phyloP scores from a whole-genome alignment of 2,113 vertebrate species.

The Stigmatopora argus region DNA sequence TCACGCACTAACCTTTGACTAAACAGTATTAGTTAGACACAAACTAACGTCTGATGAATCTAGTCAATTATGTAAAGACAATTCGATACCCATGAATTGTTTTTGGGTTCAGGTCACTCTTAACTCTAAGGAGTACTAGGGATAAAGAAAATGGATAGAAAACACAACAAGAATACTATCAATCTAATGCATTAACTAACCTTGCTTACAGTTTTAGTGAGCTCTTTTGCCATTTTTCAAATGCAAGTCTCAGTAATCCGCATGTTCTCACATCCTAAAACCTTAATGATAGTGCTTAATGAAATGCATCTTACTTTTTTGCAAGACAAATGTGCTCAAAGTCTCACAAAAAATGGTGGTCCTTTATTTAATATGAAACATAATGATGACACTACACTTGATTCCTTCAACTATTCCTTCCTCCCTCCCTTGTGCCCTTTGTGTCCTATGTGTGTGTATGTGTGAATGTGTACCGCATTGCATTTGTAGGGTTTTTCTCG shows the following conservation, averaged over 20 bases:
- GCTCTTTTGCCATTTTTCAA: neutral
- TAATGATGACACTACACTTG: neutral
- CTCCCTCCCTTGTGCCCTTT: no score
- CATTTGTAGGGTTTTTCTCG: no score
- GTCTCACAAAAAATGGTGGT: no score
- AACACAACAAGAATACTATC: neutral
- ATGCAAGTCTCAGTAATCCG: neutral
- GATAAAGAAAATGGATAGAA: neutral
- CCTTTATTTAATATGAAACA: no score
- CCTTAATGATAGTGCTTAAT: neutral
- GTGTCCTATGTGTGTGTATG: no score
- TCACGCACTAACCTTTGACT: slow-evolving; percentile 30
- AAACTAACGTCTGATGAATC: slow-evolving; percentile 14
- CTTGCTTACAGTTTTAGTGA: neutral
- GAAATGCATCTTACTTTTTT: neutral
- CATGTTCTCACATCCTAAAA: neutral
- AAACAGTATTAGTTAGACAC: slow-evolving; percentile 18
- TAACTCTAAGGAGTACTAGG: neutral
- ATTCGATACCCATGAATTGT: neutral
- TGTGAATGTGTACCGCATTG: no score
- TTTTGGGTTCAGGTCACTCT: neutral
- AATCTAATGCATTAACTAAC: neutral
- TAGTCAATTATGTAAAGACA: neutral
- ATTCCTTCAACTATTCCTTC: no score
- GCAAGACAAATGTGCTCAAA: neutral